These are phyloP conservation scores for Laothoe populi DNA, from an alignment of 2,888 invertebrate species.

Conservation along the genomic window DNA sequence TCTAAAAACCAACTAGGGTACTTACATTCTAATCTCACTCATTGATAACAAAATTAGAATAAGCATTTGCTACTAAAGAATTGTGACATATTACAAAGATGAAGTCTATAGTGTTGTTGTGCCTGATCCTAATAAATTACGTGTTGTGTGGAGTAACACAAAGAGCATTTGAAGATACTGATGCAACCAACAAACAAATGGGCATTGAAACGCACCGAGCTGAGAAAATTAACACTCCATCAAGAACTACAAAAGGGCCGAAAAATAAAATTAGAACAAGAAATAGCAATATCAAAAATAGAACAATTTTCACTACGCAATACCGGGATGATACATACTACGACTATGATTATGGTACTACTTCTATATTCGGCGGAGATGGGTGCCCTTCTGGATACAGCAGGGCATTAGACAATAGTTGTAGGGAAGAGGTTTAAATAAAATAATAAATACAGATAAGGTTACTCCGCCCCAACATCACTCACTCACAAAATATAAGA, in stretches of 20 bases:
- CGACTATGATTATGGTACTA: not conserved
- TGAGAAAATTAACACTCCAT: not conserved
- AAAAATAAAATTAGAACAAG: not conserved
- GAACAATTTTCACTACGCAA: not conserved
- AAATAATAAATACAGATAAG: not conserved
- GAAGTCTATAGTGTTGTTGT: not conserved
- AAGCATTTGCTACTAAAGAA: not conserved
- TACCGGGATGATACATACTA: not conserved
- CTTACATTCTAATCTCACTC: not conserved
- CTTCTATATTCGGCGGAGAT: not conserved
- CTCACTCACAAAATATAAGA: not conserved
- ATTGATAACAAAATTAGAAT: not conserved
- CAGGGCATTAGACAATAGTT: not conserved
- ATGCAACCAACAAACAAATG: not conserved
- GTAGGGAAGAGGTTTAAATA: not conserved
- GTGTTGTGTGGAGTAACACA: conserved; percentile 13
- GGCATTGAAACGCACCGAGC: not conserved
- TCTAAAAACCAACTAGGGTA: not conserved
- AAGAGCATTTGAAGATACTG: not conserved
- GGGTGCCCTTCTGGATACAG: not conserved
- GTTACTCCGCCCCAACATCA: not conserved
- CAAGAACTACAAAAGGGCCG: not conserved
- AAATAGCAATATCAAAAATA: not conserved
- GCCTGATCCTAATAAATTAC: too few species aligned
- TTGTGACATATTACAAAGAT: not conserved